phyloP scores from a whole-genome alignment of 2,797 vertebrate species.

The Labeo calbasu region DNA sequence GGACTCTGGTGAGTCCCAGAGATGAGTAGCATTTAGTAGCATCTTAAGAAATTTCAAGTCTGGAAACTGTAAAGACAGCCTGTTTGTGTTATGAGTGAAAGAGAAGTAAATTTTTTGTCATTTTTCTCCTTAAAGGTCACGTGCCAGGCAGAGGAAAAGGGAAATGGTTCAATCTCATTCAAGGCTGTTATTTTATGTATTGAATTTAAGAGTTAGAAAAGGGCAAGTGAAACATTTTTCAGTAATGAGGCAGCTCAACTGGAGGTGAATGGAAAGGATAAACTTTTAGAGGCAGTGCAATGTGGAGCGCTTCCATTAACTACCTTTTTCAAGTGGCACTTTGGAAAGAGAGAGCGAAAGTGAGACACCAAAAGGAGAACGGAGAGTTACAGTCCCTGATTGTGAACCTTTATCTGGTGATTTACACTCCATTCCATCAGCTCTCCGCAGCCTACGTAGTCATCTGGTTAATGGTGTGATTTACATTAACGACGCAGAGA shows the following conservation, averaged over 20 bases:
- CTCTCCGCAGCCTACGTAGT: not conserved
- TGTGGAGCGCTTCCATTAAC: constrained; percentile 24
- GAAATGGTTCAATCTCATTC: not conserved
- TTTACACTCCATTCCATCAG: constrained; percentile 44
- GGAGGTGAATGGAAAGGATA: constrained; percentile 25
- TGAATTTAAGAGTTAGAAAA: constrained; percentile 32
- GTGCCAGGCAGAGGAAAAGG: not conserved
- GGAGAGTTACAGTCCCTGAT: constrained; percentile 26
- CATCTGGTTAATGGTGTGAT: constrained; percentile 46
- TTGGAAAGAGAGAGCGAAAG: constrained; percentile 16
- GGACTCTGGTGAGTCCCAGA: not conserved
- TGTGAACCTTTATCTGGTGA: constrained; percentile 45
- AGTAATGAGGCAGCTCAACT: constrained; percentile 13
- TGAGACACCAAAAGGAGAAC: not conserved
- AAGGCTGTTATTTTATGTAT: constrained; percentile 10
- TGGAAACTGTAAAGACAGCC: not conserved
- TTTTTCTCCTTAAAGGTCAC: not conserved
- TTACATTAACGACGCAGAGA: constrained; percentile 40
- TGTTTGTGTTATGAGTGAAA: constrained; percentile 1
- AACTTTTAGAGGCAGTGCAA: constrained; percentile 27
- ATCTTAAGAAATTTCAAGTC: not conserved
- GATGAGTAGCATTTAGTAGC: not conserved
- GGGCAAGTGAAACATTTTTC: constrained; percentile 34
- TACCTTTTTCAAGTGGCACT: constrained; percentile 39
- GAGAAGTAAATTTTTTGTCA: not conserved